Evolutionary conservation across 2,113 vertebrate species (phyloP), one percentile per base, ranked within the genome.

Genomic region (Callipepla californica): DNA sequence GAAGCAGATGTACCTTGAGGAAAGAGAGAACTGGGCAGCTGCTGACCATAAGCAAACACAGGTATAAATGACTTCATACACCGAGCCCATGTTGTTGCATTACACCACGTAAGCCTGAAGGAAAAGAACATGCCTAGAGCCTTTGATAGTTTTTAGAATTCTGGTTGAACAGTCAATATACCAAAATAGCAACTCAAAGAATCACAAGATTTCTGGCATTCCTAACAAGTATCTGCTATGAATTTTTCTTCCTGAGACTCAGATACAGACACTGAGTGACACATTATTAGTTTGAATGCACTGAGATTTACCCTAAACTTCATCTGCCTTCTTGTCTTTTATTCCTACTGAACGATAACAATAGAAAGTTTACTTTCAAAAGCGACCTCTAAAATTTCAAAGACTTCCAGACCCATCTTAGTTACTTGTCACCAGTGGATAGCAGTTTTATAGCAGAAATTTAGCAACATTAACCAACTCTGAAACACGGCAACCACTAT

Each of bases 1-100:
- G 78, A n/a, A 58, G 85, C 66, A 85, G 87, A 93, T 50, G 55
- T 36, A 85, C n/a, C 58, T 74, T 87, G 58, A 87, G 74, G 70
- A 91, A 93, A 81, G 57, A 57, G 30, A 84, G 74, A 85, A 63
- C 74, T 32, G 48, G 48, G 62, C 73, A 88, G 66, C 77, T 94
- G 85, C 58, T 85, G 74, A 87, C 2, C 4, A 7, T n/a, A 79
- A 89, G 34, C 30, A 66, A 92, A 45, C 11, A 67, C 36, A 63
- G 63, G 74, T 50, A 79, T 48, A 53, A 81, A 79, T 36, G 59
- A 50, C 34, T 69, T 55, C 30, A 65, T 8, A 15, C 2, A 32
- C 15, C 85, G 77, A 66, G 66, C 23, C 20, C 50, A 42, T 9
- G 32, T 45, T 65, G 40, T 44, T 94, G 42, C 67, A 59, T 80